phyloP scores from a whole-genome alignment of 2,797 vertebrate genomes.

The Phoebastria nigripes region DNA sequence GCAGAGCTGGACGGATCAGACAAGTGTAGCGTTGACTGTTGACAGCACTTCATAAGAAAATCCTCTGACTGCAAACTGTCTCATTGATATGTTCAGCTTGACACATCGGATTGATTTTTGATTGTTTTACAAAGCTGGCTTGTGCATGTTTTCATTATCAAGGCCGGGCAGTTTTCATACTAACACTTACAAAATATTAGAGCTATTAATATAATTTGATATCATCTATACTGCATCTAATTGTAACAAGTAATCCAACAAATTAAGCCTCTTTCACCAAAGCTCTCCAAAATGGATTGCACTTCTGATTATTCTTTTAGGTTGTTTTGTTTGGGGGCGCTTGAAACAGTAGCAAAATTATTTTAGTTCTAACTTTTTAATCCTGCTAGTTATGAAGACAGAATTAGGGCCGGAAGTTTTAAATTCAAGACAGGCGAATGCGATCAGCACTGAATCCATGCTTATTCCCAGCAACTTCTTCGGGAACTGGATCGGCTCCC shows the following conservation, averaged over 20 bases:
- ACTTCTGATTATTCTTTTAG: not conserved
- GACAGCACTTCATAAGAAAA: slow-evolving; percentile 60
- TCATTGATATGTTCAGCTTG: slow-evolving; percentile 48
- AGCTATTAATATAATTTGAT: slow-evolving; percentile 42
- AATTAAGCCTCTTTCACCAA: slow-evolving; percentile 25
- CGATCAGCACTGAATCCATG: rapidly evolving
- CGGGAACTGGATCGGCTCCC: rapidly evolving
- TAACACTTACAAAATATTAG: not conserved
- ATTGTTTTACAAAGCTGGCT: slow-evolving; percentile 44
- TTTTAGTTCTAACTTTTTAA: not conserved
- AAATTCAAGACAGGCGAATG: not conserved
- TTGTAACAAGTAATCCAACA: slow-evolving; percentile 8
- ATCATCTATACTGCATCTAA: slow-evolving; percentile 10
- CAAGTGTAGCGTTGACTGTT: slow-evolving; percentile 54
- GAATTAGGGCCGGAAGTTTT: not conserved
- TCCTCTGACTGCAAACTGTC: slow-evolving; percentile 51
- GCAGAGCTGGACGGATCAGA: slow-evolving; percentile 36
- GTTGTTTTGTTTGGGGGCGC: not conserved
- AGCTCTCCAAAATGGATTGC: not conserved
- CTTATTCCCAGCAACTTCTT: not conserved
- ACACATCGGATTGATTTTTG: slow-evolving; percentile 46
- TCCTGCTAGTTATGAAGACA: not conserved
- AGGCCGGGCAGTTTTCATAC: slow-evolving; percentile 42
- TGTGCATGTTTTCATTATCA: slow-evolving; percentile 25
- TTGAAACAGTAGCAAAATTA: not conserved